phyloP scores from a whole-genome alignment of 2,113 vertebrate species.

The Menura novaehollandiae region DNA sequence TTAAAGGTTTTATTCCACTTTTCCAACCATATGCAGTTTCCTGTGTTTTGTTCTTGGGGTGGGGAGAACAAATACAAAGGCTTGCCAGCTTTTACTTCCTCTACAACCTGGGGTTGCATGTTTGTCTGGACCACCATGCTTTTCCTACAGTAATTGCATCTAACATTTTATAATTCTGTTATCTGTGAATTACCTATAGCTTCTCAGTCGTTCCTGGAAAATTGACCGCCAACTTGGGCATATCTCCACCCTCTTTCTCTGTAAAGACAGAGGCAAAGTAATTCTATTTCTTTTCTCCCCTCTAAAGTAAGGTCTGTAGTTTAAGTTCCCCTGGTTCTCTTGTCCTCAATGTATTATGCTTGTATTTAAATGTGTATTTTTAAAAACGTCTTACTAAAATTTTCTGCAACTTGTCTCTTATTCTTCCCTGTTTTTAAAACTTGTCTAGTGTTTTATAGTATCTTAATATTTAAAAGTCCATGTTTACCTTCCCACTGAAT shows the following conservation, averaged over 20 bases:
- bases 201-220: constrained; percentile 73
- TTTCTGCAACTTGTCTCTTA: constrained; percentile 4
- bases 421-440: background rate
- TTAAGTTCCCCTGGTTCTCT: constrained; percentile 48
- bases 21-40: constrained; percentile 24
- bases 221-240: constrained; percentile 74
- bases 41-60: constrained; percentile 36
- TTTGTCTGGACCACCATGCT: constrained; percentile 53
- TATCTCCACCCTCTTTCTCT: constrained; percentile 78
- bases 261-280: constrained; percentile 75
- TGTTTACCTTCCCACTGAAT: constrained; percentile 37
- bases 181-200: constrained; percentile 66
- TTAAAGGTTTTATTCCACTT: constrained; percentile 1
- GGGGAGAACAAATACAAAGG: background rate
- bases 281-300: constrained; percentile 59
- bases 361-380: constrained; percentile 18
- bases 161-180: constrained; percentile 59
- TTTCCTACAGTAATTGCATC: constrained; percentile 54
- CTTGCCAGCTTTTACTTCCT: constrained; percentile 35
- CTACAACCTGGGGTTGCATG: constrained; percentile 37
- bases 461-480: background rate
- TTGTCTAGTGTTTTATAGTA: background rate
- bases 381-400: background rate
- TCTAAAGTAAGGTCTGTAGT: constrained; percentile 59
- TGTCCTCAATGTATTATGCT: constrained; percentile 35